Conservation (phyloP, 2,888 invertebrate genomes). For the Iphiclides podalirius region DNA sequence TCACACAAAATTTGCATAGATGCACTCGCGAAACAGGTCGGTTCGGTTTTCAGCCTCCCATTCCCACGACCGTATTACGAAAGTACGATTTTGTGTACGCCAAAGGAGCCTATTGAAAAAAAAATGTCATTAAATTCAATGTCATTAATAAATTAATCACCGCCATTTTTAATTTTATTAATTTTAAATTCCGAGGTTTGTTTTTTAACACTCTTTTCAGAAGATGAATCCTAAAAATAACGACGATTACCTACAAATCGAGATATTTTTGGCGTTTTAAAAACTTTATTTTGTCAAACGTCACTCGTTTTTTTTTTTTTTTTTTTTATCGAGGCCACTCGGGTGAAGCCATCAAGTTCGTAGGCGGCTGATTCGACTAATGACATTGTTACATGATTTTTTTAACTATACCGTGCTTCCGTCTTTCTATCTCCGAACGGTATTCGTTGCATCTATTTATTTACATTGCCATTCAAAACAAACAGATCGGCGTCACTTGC, state of each 20-base stretch:
- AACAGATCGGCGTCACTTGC: constrained; percentile 4
- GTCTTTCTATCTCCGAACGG: too few relatives aligned
- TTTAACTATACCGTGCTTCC: too few relatives aligned
- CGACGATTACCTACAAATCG: constrained; percentile 1
- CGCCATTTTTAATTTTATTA: background rate
- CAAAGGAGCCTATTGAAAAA: constrained; percentile 2
- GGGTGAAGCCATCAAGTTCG: too few relatives aligned
- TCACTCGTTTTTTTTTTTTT: background rate
- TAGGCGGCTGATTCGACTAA: too few relatives aligned
- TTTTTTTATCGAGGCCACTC: too few relatives aligned
- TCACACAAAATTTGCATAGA: constrained; percentile 63
- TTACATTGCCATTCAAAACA: constrained; percentile 7
- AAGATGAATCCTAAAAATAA: too few relatives aligned
- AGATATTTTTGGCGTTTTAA: constrained; percentile 10
- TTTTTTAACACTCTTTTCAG: too few relatives aligned
- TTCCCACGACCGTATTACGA: constrained; percentile 45
- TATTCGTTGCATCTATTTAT: constrained; percentile 3
- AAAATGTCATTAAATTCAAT: background rate
- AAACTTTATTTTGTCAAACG: background rate
- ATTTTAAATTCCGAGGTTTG: too few relatives aligned
- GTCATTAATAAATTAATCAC: background rate
- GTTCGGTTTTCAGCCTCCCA: constrained; percentile 44
- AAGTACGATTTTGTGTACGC: constrained; percentile 8
- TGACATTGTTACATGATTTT: too few relatives aligned
- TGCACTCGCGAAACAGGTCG: constrained; percentile 62